Conservation (phyloP, 2,113 vertebrate species). For the Melanerpes aurifrons region DNA sequence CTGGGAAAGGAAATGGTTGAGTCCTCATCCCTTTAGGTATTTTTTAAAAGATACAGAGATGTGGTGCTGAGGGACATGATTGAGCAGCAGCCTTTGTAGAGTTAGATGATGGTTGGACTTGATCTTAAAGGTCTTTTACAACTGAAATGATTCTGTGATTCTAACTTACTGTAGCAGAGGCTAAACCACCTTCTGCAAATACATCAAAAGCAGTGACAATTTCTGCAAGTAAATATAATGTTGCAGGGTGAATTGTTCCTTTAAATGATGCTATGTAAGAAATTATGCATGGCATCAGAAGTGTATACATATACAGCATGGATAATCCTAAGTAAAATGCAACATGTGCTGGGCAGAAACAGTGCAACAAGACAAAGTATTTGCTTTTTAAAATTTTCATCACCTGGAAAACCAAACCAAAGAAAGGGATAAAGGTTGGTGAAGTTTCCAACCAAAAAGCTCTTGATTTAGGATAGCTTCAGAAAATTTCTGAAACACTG, state of each 20-base stretch:
- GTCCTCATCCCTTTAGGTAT: too few relatives aligned
- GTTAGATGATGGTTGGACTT: too few relatives aligned
- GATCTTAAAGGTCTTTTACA: too few relatives aligned
- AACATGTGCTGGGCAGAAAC: neutral
- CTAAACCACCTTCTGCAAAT: neutral
- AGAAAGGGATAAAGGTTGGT: too few relatives aligned
- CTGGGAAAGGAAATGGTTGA: too few relatives aligned
- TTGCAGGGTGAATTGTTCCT: neutral
- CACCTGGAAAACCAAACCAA: neutral
- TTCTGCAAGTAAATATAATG: neutral
- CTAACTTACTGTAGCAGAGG: neutral
- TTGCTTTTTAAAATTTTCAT: neutral
- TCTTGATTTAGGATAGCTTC: neutral
- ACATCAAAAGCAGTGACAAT: too few relatives aligned
- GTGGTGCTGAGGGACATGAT: too few relatives aligned
- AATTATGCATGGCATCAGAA: neutral
- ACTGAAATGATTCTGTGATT: too few relatives aligned
- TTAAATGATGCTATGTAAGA: neutral
- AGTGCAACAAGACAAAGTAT: neutral
- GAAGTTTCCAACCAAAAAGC: neutral
- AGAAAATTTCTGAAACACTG: neutral
- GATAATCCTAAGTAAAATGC: neutral
- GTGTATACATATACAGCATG: too few relatives aligned
- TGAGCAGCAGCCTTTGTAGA: too few relatives aligned
- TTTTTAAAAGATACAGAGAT: too few relatives aligned